A percentile compares a stretch with the other conserved stretches of the same genome.
These are phyloP conservation scores for Ciconia nigra DNA, from an alignment of 2,797 vertebrate genomes.

Conservation along the genomic window DNA sequence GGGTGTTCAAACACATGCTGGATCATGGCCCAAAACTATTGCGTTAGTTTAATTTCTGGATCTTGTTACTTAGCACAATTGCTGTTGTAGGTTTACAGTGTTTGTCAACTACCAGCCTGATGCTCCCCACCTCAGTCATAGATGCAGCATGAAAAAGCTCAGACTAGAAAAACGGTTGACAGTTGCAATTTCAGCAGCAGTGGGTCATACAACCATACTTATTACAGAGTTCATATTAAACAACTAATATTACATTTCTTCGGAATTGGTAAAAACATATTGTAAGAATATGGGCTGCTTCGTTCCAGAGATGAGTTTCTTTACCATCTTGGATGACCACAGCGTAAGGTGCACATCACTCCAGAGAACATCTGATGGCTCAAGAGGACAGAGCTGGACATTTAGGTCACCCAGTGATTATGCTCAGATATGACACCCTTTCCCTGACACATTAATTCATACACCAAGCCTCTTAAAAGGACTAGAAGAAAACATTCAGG, in stretches of 20 bases:
- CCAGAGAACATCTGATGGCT: not conserved
- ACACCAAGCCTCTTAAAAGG: not conserved
- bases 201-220: not conserved
- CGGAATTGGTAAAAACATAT: not conserved
- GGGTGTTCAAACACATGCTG: not conserved
- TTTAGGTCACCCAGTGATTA: not conserved
- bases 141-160: not conserved
- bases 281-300: not conserved
- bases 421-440: not conserved
- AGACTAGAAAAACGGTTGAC: not conserved
- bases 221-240: not conserved
- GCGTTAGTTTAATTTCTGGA: not conserved
- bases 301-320: not conserved
- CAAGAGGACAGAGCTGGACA: not conserved
- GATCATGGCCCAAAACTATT: not conserved
- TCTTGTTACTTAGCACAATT: not conserved
- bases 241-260: not conserved
- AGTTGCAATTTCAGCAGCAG: not conserved
- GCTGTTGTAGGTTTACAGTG: not conserved
- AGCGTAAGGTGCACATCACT: rapidly evolving
- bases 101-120: not conserved
- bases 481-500: not conserved
- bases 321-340: not conserved
- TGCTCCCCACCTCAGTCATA: not conserved
- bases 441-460: not conserved